Base-by-base conservation (phyloP, 1,140 invertebrate genomes). In the Apocrypta bakeri region DNA sequence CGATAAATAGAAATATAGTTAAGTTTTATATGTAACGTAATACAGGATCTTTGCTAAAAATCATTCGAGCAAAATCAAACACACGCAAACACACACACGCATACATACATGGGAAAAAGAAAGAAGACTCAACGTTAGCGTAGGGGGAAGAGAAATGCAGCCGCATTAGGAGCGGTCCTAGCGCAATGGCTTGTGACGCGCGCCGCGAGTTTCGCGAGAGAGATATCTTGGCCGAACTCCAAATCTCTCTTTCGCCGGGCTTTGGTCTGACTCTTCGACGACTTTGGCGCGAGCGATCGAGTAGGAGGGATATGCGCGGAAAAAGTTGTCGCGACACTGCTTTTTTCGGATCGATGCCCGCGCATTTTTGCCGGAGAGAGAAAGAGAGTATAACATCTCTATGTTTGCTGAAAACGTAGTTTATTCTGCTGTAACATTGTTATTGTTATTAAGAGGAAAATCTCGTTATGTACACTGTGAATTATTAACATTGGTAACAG, bases 101-200 rank as follows among this genome's bases (percentile, higher is more conserved):
- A 21, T 68, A 12, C 31, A 37, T 37, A 9, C 9, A 37, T 9
- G 3, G 27, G 48, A 56, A 7, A 56, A 56, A 21, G 48, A 56
- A 56, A 56, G 48, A 56, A 56, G n/a, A 56, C 21, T 56, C 3
- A 6, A 56, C n/a, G 48, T 17, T 21, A 56, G 48, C 7, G 17
- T n/a, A 56, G 21, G 48, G 48, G 48, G 48, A 56, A 21, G 48
- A 56, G 17, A 56, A 56, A 56, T 56, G 48, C 48, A 56, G 48
- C 48, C 48, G 69, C 72, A 81, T 81, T 81, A 81, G 61, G 79
- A 74, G 31, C 63, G 29, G 61, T 4, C 71, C 48, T 61, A 63
- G 80, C 66, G 73, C 81, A 82, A 82, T 82, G 81, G 81, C 27
- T 82, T 71, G 81, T 82, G 74, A 82, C 81, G 64, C 48, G 80